Evolutionary conservation across 2,888 invertebrate species (phyloP), one percentile per base, ranked within the genome.

Genomic region (Scaptomyza reducta): DNA sequence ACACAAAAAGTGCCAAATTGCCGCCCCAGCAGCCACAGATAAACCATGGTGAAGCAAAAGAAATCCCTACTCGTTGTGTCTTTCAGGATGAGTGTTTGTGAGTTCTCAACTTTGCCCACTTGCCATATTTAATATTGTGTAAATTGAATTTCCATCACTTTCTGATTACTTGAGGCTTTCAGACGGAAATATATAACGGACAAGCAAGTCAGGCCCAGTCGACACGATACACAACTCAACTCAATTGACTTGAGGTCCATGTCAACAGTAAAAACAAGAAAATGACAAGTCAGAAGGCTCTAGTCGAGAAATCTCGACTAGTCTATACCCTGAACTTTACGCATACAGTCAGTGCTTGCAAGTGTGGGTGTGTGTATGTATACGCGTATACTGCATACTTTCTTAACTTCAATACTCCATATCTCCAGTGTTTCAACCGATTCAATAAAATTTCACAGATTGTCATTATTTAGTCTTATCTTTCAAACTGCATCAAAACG

Each of bases 141-240:
- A 89, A 87, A 87, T 87, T 89, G 87, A 89, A 87, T 87, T 87
- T 88, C 88, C 87, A 87, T 86, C 84, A 87, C 87, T 88, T 87
- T 88, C 80, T 89, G 89, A 86, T 89, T 86, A 80, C 87, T 86
- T 87, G 61, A 73, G 61, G 82, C 85, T 70, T 70, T 87, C 73
- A 67, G 60, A 55, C 66, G 83, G 77, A 87, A 87, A 77, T 67
- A 64, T 74, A 69, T 44, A 53, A 42, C 33, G 6, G 46, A 35
- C 40, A 35, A 11, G 35, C 40, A 42, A 13, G 55, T 38, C 38
- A 35, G 44, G 22, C 35, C 29, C 49, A 47, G 44, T 55, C 57
- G 33, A 50, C 58, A 55, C 38, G 45, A 14, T 38, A 51, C 31
- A 40, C 25, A 54, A 51, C 61, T 49, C 61, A 49, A 62, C 47